phyloP scores from a whole-genome alignment of 1,140 invertebrate species.

The Zophobas atratus region DNA sequence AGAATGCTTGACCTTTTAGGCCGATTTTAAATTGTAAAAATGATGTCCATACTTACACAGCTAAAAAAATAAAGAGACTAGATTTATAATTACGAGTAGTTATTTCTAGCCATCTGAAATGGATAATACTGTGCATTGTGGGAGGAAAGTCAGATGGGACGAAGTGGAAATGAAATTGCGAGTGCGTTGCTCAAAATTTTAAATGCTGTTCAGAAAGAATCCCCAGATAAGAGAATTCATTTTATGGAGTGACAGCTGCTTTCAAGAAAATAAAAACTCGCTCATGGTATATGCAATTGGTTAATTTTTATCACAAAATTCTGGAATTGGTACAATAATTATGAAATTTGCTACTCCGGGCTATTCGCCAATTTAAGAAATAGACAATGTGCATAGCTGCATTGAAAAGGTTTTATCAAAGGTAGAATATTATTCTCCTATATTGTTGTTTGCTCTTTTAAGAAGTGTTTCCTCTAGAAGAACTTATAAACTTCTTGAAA shows the following conservation, averaged over 20 bases:
- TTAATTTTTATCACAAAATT: conserved; percentile 53
- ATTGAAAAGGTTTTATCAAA: conserved; percentile 59
- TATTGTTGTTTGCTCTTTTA: conserved; percentile 53
- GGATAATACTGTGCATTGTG: conserved; percentile 56
- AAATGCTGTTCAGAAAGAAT: neutral
- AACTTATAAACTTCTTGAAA: conserved; percentile 52
- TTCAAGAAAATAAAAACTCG: conserved; percentile 60
- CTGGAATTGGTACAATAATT: conserved; percentile 51
- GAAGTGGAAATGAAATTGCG: conserved; percentile 58
- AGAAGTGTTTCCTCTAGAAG: conserved; percentile 45
- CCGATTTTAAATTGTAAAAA: too few species aligned
- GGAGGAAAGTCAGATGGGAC: conserved; percentile 52
- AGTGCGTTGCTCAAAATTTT: conserved; percentile 59
- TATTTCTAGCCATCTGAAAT: too few species aligned
- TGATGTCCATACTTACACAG: too few species aligned
- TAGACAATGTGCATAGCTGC: conserved; percentile 57
- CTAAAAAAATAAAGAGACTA: too few species aligned
- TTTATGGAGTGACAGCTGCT: conserved; percentile 61
- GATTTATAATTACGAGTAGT: too few species aligned
- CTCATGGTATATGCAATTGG: conserved; percentile 55
- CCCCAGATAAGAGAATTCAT: conserved; percentile 45
- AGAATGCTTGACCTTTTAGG: too few species aligned
- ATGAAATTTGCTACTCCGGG: conserved; percentile 62
- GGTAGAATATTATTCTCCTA: conserved; percentile 56
- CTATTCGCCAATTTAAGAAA: conserved; percentile 59